Base-by-base conservation (phyloP, 2,888 invertebrate species). In the Rotaria sp. region DNA sequence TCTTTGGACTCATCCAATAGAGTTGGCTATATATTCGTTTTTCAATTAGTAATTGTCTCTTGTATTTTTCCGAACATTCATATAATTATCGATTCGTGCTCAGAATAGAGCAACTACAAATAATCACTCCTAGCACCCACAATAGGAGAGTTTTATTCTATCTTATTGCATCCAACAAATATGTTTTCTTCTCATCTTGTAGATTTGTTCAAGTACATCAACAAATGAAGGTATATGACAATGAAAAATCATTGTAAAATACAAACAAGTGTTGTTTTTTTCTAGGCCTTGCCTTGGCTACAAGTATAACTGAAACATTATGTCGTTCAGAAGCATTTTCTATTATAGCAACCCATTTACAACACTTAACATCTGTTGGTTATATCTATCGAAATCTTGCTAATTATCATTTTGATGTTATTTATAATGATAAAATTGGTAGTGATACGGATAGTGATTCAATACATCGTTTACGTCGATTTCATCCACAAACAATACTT, bases 301-400 rank as follows among this genome's bases (percentile, higher is more conserved):
- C 80, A 45, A 80, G 80, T 80, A n/a, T 80, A 45, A 80, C 45
- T n/a, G 80, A 80, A 80, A n/a, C 26, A n/a, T 45, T 80, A n/a
- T 41, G 45, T 45, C 26, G n/a, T 26, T 45, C 80, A 11, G 7
- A 80, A 80, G 80, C 80, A 80, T 80, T 80, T 80, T 8, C 21
- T 26, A 80, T 80, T 15, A 45, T 80, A 13, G 38, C 80, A 11
- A 80, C 80, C 11, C 80, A 80, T 80, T 80, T 80, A 45, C 80
- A 80, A 80, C 80, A 80, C n/a, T 80, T 80, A 80, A 45, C 45
- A n/a, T 80, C 80, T 80, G n/a, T 80, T 80, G 45, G 80, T 26
- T 45, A 80, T 45, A n/a, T 45, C 2, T 45, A 80, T 80, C 41
- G 45, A 41, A 80, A 80, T 45, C n/a, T 80, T 80, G 41, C 80